Evolutionary conservation across 2,113 vertebrate genomes (phyloP), one percentile per base, ranked within the genome.

Genomic region (Istiophorus platypterus): DNA sequence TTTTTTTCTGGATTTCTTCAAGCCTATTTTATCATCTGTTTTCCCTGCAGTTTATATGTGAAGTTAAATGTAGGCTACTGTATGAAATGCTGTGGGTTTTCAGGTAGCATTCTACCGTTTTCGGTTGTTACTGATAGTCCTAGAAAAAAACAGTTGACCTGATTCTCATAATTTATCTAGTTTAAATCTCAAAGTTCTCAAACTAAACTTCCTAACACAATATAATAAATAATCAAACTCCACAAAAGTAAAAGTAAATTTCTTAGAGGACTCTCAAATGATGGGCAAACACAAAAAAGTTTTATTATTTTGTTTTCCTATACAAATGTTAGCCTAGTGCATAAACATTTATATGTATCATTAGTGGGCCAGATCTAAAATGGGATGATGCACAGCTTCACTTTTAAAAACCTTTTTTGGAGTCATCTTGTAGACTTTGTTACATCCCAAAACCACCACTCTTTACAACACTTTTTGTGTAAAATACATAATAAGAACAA

Each of bases 181-280:
- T 18, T 47, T 14, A 69, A 13, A 56, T 34, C 11, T 61, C 0
- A 49, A 34, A 52, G 42, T 65, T 37, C 17, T 17, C 4, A 18
- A 34, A 31, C 15, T 13, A 20, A 8, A 34, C 13, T 9, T 15
- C 37, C 14, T 81, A 31, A 29, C 13, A 49, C 31, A 59, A 6
- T 41, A 37, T 47, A 14, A 31, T 24, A 56, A 66, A 37, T 31
- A 68, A 47, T 58, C 2, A 68, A 52, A 39, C 31, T 63, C 5
- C n/a, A n/a, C n/a, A n/a, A n/a, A n/a, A n/a, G n/a, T n/a, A n/a
- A n/a, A n/a, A n/a, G n/a, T n/a, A n/a, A n/a, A n/a, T n/a, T n/a
- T n/a, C n/a, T n/a, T n/a, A n/a, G n/a, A n/a, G n/a, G 74, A 84
- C 52, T 91, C 20, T 13, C 73, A 88, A 81, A 85, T 84, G 1